These are phyloP conservation scores for Silurus meridionalis DNA, from an alignment of 2,113 vertebrate genomes.

Conservation along the genomic window DNA sequence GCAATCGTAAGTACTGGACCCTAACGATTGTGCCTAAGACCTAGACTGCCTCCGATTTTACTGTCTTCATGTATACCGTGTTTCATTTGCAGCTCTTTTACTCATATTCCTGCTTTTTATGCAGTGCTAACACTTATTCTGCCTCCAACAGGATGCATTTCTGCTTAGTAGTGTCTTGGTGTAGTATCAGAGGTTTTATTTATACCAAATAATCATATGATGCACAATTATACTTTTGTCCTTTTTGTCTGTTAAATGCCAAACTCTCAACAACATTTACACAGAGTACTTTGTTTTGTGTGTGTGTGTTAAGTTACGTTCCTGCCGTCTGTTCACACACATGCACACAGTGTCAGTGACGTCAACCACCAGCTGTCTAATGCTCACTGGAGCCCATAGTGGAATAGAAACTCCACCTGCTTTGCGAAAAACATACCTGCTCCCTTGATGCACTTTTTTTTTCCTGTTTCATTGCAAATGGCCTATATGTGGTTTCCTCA, in stretches of 20 bases:
- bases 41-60: background rate
- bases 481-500: slow-evolving; percentile 55
- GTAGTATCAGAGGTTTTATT: background rate
- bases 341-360: slow-evolving; percentile 37
- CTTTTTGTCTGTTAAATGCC: background rate
- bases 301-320: slow-evolving; percentile 31
- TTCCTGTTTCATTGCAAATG: slow-evolving; percentile 42
- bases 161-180: background rate
- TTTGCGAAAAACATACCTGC: slow-evolving; percentile 45
- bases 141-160: background rate
- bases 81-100: slow-evolving; percentile 17
- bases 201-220: background rate
- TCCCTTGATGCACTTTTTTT: slow-evolving; percentile 36
- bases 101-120: background rate
- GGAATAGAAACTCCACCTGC: slow-evolving; percentile 48
- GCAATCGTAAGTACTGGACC: slow-evolving; percentile 86
- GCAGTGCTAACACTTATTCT: slow-evolving; percentile 3
- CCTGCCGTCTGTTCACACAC: slow-evolving; percentile 43
- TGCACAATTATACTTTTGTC: background rate
- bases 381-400: slow-evolving; percentile 41
- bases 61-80: background rate
- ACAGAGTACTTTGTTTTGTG: background rate
- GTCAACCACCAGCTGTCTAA: slow-evolving; percentile 51
- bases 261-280: slow-evolving; percentile 2
- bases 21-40: slow-evolving; percentile 7